Evolutionary conservation across 2,797 vertebrate species (phyloP).

Genomic region (Pseudotriccus pelzelni): DNA sequence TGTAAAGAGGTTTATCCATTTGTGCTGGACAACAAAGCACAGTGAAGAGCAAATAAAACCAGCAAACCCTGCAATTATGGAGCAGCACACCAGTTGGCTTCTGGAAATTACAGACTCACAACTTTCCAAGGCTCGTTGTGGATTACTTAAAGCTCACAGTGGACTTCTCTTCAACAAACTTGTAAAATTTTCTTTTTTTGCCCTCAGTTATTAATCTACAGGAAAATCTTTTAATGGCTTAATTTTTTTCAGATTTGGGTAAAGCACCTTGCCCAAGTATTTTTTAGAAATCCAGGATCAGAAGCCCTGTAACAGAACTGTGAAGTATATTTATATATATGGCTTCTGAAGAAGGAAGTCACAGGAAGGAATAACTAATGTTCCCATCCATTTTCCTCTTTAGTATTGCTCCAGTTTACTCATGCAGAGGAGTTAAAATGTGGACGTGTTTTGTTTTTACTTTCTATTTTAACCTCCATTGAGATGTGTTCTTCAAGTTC

Average conservation of each 20-base stretch:
- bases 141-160: not conserved
- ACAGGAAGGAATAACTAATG: not conserved
- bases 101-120: not conserved
- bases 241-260: not conserved
- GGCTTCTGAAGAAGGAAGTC: not conserved
- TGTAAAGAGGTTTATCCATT: not conserved
- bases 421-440: not conserved
- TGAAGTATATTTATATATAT: not conserved
- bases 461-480: not conserved
- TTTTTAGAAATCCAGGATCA: not conserved
- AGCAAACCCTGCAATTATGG: not conserved
- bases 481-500: not conserved
- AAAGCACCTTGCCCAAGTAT: not conserved
- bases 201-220: not conserved
- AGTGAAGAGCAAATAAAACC: not conserved
- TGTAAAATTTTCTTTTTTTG: not conserved
- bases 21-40: not conserved
- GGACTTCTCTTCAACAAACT: not conserved
- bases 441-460: not conserved
- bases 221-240: not conserved
- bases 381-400: not conserved
- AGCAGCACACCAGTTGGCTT: not conserved
- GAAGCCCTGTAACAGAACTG: not conserved
- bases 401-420: not conserved
- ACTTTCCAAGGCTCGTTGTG: rapidly evolving